Base-by-base conservation (phyloP, 2,888 invertebrate genomes). In the Ormyrus nitidulus region DNA sequence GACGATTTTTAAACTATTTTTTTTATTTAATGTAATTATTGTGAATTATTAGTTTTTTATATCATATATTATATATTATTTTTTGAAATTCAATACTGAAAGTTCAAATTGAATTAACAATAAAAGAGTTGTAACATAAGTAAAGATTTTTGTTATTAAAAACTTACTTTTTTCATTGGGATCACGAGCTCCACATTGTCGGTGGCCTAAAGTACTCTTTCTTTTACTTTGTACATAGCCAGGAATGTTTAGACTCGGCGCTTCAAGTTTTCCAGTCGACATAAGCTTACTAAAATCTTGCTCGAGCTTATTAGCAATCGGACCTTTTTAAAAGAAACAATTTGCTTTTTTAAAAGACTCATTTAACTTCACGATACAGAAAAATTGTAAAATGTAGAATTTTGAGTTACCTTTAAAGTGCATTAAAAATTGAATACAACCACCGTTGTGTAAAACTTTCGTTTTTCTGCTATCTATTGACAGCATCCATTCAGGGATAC, bases 401-500 rank as follows among this genome's bases (percentile, higher is more conserved):
- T 6, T 64, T 13, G 10, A 11, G 9, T 0, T 62, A 91, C 94
- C 96, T 91, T 94, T 95, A 90, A 98, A 98, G 91, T 97, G 97
- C 86, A 98, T 92, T 76, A 96, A 92, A 87, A 98, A 92, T 91
- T 97, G 97, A 19, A 97, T 92, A 88, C 98, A 98, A 66, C 95
- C 93, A 77, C 95, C 95, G 83, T 93, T 92, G 88, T 97, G 95
- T 72, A 98, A 91, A 49, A 93, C 91, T 87, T 95, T 95, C 0
- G 97, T 96, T 89, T 94, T 94, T 6, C 97, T 93, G 56, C 95
- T 94, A 91, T 97, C 97, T 75, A 96, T 95, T 19, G 95, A 94
- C 84, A 98, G 89, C 94, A 97, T 95, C 98, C 98, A 98, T 88
- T 95, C 95, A 0, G 97, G 97, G 76, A 95, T 94, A 49, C 96